Base-by-base conservation (phyloP, 2,888 invertebrate genomes). In the Abrostola tripartita region DNA sequence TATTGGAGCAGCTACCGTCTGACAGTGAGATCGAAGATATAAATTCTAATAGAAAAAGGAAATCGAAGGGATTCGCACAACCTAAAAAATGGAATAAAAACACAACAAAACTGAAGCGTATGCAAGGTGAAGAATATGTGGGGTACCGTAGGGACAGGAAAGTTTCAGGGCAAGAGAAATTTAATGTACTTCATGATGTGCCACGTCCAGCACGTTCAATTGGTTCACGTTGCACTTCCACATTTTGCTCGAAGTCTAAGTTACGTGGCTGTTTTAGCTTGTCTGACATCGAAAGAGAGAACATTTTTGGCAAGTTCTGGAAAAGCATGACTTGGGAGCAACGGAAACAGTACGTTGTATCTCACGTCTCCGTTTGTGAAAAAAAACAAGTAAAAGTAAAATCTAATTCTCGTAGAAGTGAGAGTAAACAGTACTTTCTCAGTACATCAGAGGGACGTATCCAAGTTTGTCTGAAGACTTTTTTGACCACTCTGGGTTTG, bases 401-500 rank as follows among this genome's bases (percentile, higher is more conserved):
- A 57, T 51, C 41, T 37, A 52, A 62, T 40, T 62, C 62, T 51
- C 55, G 52, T 41, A 56, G 68, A 41, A 55, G 42, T 61, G 61
- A 36, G 40, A 68, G 44, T 51, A 54, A 59, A 61, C 58, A 61
- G 36, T 70, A 70, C 57, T 67, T 63, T 57, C 53, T 66, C n/a
- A 57, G 49, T 60, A 69, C 62, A 59, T 49, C 55, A 35, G 52
- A 61, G 61, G 54, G 61, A 62, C 54, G 76, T 44, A 57, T 11
- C 44, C 56, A 62, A 47, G 53, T 78, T 6, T 78, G 75, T 59
- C 52, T 65, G 69, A 61, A 64, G 47, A 74, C 71, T 56, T 76
- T 77, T 69, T 59, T 73, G 35, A 74, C 68, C 49, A 75, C 71
- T 54, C 58, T 78, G 12, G 68, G 76, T 14, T 68, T 76, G n/a